Percentiles rank a stretch among this genome's conserved stretches.
phyloP scores from a whole-genome alignment of 2,797 vertebrate species.

The Varecia variegata region DNA sequence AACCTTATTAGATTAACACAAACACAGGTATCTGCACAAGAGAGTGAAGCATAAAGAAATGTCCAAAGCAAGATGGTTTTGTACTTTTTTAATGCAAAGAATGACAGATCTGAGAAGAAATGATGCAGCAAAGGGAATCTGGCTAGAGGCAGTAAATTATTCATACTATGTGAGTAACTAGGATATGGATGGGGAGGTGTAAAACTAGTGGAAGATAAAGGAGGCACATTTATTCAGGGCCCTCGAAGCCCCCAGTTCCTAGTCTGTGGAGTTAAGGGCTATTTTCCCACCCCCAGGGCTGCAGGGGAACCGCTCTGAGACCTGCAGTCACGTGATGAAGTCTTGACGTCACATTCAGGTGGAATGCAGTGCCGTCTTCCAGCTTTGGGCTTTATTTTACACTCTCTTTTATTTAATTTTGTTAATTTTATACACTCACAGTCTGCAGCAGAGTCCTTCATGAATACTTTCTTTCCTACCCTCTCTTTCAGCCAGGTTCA shows the following conservation, averaged over 20 bases:
- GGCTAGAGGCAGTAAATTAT: neutral
- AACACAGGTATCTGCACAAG: neutral
- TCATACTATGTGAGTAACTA: neutral
- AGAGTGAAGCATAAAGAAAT: neutral
- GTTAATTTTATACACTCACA: neutral
- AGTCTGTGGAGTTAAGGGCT: neutral
- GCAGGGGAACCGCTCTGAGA: rapidly evolving
- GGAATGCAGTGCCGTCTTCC: neutral
- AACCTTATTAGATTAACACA: no score
- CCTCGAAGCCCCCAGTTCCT: neutral
- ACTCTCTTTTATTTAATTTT: neutral
- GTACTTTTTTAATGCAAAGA: neutral
- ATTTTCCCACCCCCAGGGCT: neutral
- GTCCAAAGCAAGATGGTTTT: neutral
- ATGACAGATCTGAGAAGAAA: neutral
- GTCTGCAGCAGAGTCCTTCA: no score
- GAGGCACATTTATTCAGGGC: neutral
- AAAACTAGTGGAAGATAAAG: neutral
- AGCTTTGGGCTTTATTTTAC: rapidly evolving
- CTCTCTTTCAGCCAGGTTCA: neutral
- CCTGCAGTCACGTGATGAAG: neutral
- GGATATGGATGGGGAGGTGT: neutral
- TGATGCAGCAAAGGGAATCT: neutral
- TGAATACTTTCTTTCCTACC: neutral
- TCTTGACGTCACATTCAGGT: rapidly evolving